These are phyloP conservation scores for Pteruthius melanotis DNA, from an alignment of 2,113 vertebrate genomes.

Conservation along the genomic window DNA sequence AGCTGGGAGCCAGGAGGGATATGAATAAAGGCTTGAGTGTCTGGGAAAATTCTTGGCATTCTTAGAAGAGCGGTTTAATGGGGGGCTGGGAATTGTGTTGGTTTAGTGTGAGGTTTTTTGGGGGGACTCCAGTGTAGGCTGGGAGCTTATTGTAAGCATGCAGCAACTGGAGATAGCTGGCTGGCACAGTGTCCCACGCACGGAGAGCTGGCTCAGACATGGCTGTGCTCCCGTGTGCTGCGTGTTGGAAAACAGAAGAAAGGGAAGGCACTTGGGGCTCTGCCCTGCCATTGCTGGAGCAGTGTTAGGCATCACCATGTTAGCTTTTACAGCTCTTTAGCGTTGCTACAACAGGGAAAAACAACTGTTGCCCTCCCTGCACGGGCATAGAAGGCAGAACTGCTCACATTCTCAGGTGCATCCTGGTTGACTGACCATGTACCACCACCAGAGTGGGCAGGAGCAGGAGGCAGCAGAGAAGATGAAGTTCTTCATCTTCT, in stretches of 20 bases:
- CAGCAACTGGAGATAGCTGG: neutral
- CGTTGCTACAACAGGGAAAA: neutral
- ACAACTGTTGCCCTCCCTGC: neutral
- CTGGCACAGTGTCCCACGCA: neutral
- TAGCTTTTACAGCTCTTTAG: neutral
- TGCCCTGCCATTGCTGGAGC: neutral
- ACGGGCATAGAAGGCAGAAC: neutral
- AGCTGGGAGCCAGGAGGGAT: conserved; percentile 20
- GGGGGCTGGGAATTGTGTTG: neutral
- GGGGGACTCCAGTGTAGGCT: neutral
- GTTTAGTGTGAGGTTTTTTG: neutral
- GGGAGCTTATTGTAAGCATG: neutral
- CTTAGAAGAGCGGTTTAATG: neutral
- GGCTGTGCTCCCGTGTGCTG: neutral
- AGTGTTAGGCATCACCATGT: neutral
- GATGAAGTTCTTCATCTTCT: neutral
- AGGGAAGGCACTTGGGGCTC: neutral
- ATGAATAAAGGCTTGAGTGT: conserved; percentile 61
- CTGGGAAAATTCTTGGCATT: conserved; percentile 78
- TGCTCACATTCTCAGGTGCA: accelerated
- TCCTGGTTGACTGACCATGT: neutral
- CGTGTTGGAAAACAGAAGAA: neutral
- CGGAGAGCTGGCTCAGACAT: neutral
- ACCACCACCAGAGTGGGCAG: neutral
- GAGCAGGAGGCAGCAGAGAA: neutral